These are phyloP conservation scores for Ammospiza maritima DNA, from an alignment of 2,797 vertebrate genomes.

Conservation along the genomic window DNA sequence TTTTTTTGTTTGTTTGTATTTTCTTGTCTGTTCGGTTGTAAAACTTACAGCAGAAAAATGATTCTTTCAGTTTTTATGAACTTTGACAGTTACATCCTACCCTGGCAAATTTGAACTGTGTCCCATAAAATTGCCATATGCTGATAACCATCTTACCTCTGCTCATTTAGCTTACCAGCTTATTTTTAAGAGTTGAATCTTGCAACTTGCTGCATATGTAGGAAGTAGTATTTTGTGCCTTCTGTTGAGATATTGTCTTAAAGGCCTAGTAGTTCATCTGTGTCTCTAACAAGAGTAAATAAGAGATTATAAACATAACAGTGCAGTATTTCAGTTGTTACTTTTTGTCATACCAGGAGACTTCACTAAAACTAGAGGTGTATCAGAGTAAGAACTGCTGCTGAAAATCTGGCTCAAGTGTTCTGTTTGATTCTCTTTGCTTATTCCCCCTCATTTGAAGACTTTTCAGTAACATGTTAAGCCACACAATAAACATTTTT, in stretches of 20 bases:
- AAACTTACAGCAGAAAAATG: not conserved
- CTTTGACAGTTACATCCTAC: not conserved
- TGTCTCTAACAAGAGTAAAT: not conserved
- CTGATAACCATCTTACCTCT: not conserved
- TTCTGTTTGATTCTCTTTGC: not conserved
- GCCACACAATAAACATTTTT: not conserved
- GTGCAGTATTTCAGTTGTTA: not conserved
- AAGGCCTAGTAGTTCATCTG: not conserved
- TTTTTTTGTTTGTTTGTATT: not conserved
- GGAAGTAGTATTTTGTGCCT: not conserved
- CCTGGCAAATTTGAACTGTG: not conserved
- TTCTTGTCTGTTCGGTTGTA: not conserved
- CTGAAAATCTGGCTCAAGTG: not conserved
- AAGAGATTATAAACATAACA: not conserved
- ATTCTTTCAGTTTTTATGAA: not conserved
- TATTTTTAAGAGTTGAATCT: not conserved
- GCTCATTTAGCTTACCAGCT: not conserved
- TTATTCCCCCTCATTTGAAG: not conserved
- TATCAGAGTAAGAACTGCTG: not conserved
- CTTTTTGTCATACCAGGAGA: not conserved
- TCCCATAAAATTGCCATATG: not conserved
- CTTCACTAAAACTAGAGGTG: not conserved
- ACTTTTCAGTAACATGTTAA: not conserved
- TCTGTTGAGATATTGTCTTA: not conserved
- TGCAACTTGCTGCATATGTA: not conserved